Base-by-base conservation (phyloP, 1,140 invertebrate species). In the Eumeta japonica region DNA sequence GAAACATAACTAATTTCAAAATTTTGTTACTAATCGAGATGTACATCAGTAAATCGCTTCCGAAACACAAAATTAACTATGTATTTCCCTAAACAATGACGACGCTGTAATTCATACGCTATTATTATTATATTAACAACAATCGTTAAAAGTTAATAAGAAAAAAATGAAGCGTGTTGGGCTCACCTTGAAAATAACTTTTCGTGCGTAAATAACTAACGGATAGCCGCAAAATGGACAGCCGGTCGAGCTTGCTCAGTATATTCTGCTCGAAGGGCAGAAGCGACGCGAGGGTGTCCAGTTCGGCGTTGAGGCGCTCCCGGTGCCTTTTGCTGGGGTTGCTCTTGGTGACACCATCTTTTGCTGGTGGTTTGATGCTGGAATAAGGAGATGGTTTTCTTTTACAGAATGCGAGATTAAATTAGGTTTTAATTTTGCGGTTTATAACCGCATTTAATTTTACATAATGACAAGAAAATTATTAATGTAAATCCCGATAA, bases 191-290 rank as follows among this genome's bases (percentile, higher is more conserved):
- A 79, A 98, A 98, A 79, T 98, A 98, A 75, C 92, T 96, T 80
- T 99, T 99, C 53, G 95, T 98, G 45, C 95, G 82, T 46, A 99
- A 85, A 75, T 98, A 99, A 76, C 92, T 95, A 72, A 99, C 97
- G 35, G 94, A 95, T 37, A 99, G 85, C 57, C 97, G 81, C 37
- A 99, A 83, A 52, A 99, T 98, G 58, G 94, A 97, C 14, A 99
- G 86, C 57, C 97, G 86, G 79, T 99, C 97, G 57, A 99, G 79
- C 79, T 99, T 98, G 62, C 92, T 94, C 32, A 99, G 85, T 60
- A 98, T 96, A 68, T 94, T 96, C 75, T 97, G 92, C 74, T 99
- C 96, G 79, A 97, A 99, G 45, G 97, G 97, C 55, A 99, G 81
- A 31, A 99, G 81, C 40, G 89, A 94, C n/a, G 97, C 97, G 50